Evolutionary conservation across 2,113 vertebrate species (phyloP).

Genomic region (Sciurus niger): DNA sequence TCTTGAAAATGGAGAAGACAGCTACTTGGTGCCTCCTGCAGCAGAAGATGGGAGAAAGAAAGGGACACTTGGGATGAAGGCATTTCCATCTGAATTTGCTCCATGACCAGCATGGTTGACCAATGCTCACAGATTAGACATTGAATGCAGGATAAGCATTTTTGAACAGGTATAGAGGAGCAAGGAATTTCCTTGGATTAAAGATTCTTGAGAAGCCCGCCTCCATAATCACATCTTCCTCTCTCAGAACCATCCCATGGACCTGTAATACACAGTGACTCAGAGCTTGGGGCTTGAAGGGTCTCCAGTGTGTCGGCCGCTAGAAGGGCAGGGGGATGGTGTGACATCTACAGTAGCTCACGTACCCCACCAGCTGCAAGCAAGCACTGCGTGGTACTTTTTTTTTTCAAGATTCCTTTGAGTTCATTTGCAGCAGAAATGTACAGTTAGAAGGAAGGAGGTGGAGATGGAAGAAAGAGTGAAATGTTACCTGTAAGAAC

Average conservation of each 20-base stretch:
- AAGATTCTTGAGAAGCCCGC: neutral
- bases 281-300: neutral
- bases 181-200: neutral
- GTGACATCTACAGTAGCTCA: neutral
- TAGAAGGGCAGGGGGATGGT: neutral
- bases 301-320: neutral
- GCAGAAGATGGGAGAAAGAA: neutral
- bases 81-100: neutral
- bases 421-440: constrained; percentile 7
- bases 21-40: neutral
- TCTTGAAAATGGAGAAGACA: neutral
- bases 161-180: neutral
- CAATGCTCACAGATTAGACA: neutral
- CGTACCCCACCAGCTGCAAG: neutral
- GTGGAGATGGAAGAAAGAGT: neutral
- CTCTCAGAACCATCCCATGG: neutral
- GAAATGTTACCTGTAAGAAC: neutral
- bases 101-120: neutral
- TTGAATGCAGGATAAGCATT: neutral
- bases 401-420: neutral
- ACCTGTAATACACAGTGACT: neutral
- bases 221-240: neutral
- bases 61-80: neutral
- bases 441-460: neutral
- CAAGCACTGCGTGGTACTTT: neutral